Base-by-base conservation (phyloP, 2,888 invertebrate species). In the Apodemia hepburni region DNA sequence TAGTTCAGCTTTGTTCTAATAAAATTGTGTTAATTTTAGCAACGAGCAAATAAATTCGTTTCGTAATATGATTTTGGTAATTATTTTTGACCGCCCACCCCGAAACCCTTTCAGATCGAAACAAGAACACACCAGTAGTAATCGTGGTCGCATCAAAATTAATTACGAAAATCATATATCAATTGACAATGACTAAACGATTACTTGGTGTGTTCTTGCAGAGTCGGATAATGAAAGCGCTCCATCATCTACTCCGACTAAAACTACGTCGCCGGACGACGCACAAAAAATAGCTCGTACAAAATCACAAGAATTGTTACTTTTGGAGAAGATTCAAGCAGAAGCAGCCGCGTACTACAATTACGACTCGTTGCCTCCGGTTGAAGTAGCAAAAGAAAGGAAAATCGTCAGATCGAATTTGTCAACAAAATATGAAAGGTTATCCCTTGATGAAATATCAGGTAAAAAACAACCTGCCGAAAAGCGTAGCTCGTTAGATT, bases 161-260 rank as follows among this genome's bases (percentile, higher is more conserved):
- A 91, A 90, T 90, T 90, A 91, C 90, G 84, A 87, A 89, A 89
- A 89, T 88, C 87, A 84, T 85, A 63, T 68, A 68, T 70, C 11
- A 8, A 33, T 11, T 27, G 42, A 70, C 71, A 75, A 57, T 73
- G 75, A 80, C 75, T 85, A 80, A 85, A 79, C 80, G 82, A 76
- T 78, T 72, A 75, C 76, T 79, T 77, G 78, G 85, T 93, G 93
- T 94, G 93, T 95, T 94, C 93, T 95, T 95, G 92, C 94, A 95
- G 95, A 95, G 87, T 95, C 95, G 76, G 95, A 95, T 92, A 94
- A 92, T 83, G 95, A 95, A 92, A 95, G 95, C 81, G 93, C 92
- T 71, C 93, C 94, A 33, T 93, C 94, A 45, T 87, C 89, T 64
- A 93, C 94, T 69, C 95, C 95, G 66, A 87, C 87, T 67, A 92